Base-by-base conservation (phyloP, 2,888 invertebrate genomes). In the Trypoxylon attenuatum region DNA sequence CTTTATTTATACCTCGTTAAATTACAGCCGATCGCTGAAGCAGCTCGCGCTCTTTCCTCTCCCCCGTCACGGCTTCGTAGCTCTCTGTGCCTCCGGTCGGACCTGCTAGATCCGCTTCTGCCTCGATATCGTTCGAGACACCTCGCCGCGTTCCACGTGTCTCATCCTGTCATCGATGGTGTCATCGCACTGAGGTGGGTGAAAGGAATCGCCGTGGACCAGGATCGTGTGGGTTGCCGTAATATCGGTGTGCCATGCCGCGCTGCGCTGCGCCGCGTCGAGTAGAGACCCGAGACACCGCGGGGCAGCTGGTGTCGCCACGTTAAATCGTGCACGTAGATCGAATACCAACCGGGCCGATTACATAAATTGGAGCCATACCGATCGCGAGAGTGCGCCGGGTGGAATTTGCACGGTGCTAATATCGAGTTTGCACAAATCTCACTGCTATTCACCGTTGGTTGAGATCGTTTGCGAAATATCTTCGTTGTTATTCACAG, bases 1-100 rank as follows among this genome's bases (percentile, higher is more conserved):
- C 73, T 82, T 81, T 82, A 83, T 83, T 82, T 82, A 80, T 82
- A 79, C 77, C 81, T 81, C 81, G 82, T 84, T 82, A 82, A 84
- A 84, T 83, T 84, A 84, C 77, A 76, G 79, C 78, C 77, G 79
- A 83, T 84, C 81, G 78, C 65, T 58, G 63, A 68, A 71, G 60
- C 65, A 60, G 57, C 61, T 55, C 72, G 39, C 58, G 49, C 50
- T 39, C 61, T 38, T 53, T 52, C 55, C 50, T 61, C 50, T 56
- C 55, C 57, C 50, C 18, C 25, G 27, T n/a, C 13, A 1, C 13
- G n/a, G 0, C 33, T 33, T 13, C 13, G n/a, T 5, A 10, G 5
- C 33, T n/a, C 13, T 13, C 33, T 33, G 3, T 13, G n/a, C 0
- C 33, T 33, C 13, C 8, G 10, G 13, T 33, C 33, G n/a, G n/a